These are phyloP conservation scores for Megaleporinus macrocephalus DNA, from an alignment of 2,113 vertebrate genomes.

Conservation along the genomic window DNA sequence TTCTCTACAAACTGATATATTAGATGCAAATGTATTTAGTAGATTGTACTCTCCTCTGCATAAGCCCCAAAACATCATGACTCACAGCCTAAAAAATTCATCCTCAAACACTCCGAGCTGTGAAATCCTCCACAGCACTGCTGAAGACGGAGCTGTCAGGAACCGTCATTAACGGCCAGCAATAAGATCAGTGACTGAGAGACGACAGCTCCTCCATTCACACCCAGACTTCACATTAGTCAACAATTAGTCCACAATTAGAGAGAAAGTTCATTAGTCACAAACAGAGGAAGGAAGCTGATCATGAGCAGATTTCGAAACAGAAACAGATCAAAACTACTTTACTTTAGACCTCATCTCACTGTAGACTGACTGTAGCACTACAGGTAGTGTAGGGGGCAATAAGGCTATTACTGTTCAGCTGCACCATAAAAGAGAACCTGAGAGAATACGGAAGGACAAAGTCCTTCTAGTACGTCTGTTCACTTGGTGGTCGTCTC, in stretches of 20 bases:
- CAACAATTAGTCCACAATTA: background rate
- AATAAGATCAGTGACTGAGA: background rate
- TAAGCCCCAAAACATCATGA: background rate
- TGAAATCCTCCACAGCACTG: background rate
- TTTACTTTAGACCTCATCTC: too few species aligned
- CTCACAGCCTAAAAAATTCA: background rate
- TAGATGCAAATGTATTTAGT: background rate
- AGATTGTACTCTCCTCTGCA: background rate
- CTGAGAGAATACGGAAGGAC: too few species aligned
- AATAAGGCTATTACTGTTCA: too few species aligned
- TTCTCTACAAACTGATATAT: background rate
- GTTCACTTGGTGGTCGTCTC: too few species aligned
- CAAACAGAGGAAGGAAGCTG: background rate
- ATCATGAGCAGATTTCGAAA: too few species aligned
- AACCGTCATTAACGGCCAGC: background rate
- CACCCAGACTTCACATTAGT: background rate
- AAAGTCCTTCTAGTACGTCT: too few species aligned
- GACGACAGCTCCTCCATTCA: background rate
- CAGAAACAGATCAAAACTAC: too few species aligned
- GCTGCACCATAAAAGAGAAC: too few species aligned
- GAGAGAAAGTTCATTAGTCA: background rate
- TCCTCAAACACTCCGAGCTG: background rate
- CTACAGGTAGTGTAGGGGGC: too few species aligned
- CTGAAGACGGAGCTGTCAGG: background rate
- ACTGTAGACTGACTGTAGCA: too few species aligned